Percentiles rank a stretch among this genome's conserved stretches.
phyloP scores from a whole-genome alignment of 1,140 invertebrate species.

The Drosophila busckii region DNA sequence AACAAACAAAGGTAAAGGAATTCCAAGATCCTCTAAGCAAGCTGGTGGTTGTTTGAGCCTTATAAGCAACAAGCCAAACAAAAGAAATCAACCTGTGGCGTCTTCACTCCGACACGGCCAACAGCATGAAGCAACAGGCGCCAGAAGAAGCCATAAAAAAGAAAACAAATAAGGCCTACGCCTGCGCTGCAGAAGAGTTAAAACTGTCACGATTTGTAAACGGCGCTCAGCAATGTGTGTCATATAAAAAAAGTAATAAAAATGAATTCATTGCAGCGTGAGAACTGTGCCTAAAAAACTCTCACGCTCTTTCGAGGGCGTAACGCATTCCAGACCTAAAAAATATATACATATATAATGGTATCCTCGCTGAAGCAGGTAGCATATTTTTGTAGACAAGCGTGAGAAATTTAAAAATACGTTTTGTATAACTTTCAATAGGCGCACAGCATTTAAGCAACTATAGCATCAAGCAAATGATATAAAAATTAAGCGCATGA shows the following conservation, averaged over 20 bases:
- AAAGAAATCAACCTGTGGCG: not conserved
- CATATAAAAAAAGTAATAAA: not conserved
- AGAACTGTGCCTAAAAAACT: slow-evolving; percentile 5
- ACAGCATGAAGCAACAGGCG: not conserved
- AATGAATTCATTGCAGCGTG: slow-evolving; percentile 20
- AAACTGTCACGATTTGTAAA: slow-evolving; percentile 30
- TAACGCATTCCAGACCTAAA: too few relatives aligned
- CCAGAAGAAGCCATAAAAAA: not conserved
- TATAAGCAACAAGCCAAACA: not conserved
- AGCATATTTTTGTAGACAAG: too few relatives aligned
- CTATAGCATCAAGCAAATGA: too few relatives aligned
- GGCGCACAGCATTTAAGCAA: too few relatives aligned
- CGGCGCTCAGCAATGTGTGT: slow-evolving; percentile 34
- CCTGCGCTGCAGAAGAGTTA: slow-evolving; percentile 46
- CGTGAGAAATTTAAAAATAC: too few relatives aligned
- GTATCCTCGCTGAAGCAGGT: too few relatives aligned
- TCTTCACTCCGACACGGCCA: slow-evolving; percentile 11
- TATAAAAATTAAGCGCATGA: too few relatives aligned
- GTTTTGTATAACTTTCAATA: too few relatives aligned
- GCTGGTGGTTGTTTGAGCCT: not conserved
- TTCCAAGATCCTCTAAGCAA: too few relatives aligned
- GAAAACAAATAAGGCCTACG: slow-evolving; percentile 1
- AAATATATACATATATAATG: too few relatives aligned
- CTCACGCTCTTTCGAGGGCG: too few relatives aligned
- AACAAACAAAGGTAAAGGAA: slow-evolving; percentile 11